Base-by-base conservation (phyloP, 2,113 vertebrate genomes). In the Acrocephalus kingi region DNA sequence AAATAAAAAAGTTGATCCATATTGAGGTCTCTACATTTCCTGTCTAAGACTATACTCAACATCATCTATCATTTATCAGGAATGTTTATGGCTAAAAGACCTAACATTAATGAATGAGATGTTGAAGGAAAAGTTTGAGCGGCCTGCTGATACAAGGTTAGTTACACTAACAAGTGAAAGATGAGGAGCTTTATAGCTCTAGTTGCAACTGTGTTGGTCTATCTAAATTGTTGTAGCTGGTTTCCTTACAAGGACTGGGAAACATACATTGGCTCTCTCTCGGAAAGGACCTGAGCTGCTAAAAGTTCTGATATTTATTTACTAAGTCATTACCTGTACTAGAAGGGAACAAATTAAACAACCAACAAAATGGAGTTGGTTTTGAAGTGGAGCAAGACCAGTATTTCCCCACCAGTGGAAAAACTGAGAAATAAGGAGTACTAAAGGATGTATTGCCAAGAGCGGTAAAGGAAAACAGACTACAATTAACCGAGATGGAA, bases 381-480 rank as follows among this genome's bases (percentile, higher is more conserved):
- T 92, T 69, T 62, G 74, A 85, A 69, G 63, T 13, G 58, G 45
- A 79, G 30, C 45, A 64, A 78, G 87, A 95, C 54, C 37, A 73
- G 46, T 18, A 28, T 51, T 83, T 87, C 78, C 74, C 37, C 14
- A 3, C 11, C 58, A 51, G 13, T n/a, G 82, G 78, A 91, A 96
- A 94, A 89, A 59, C 14, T 74, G 75, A 93, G 62, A 85, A 91
- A 31, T 45, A 45, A 64, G 54, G 59, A 15, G n/a, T 73, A 49
- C 28, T 83, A 33, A 39, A 86, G 82, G 54, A 62, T 51, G 28
- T 77, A 30, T 58, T 82, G 58, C 83, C 55, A 46, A 69, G 71
- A 83, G 66, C 43, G 39, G n/a, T 66, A 89, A 87, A 89, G 93
- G 81, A 94, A 94, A 58, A 84, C 71, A 69, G 78, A 59, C 45